Conservation (phyloP, 2,113 vertebrate genomes). For the Ceyx melanurus region DNA sequence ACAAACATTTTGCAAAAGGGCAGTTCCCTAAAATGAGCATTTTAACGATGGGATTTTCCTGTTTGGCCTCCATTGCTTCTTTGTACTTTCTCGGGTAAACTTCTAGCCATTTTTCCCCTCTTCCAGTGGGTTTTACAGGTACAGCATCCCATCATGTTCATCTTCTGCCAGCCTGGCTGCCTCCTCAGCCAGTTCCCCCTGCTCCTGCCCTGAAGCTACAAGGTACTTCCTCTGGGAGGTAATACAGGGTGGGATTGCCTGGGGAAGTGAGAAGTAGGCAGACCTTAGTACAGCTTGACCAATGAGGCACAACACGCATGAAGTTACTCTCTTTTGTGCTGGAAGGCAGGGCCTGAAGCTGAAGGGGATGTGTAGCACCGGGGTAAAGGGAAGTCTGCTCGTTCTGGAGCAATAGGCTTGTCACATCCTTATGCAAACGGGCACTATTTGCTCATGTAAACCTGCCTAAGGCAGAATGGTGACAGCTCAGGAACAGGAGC, state of each 20-base stretch:
- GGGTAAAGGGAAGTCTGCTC: neutral
- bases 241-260: neutral
- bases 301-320: neutral
- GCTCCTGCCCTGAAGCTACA: neutral
- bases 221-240: neutral
- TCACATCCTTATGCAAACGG: neutral
- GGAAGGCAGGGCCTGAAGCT: neutral
- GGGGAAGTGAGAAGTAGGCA: neutral
- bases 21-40: neutral
- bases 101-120: neutral
- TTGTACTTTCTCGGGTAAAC: neutral
- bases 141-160: neutral
- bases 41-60: neutral
- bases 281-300: neutral
- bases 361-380: neutral
- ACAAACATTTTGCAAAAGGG: neutral
- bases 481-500: neutral
- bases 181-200: neutral
- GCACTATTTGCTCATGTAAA: neutral
- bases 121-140: neutral
- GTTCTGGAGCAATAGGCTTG: neutral
- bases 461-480: neutral
- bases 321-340: rapidly evolving
- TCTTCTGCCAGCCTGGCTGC: neutral
- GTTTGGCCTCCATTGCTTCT: neutral